Evolutionary conservation across 2,113 vertebrate species (phyloP), one percentile per base, ranked within the genome.

Genomic region (Agapornis roseicollis): DNA sequence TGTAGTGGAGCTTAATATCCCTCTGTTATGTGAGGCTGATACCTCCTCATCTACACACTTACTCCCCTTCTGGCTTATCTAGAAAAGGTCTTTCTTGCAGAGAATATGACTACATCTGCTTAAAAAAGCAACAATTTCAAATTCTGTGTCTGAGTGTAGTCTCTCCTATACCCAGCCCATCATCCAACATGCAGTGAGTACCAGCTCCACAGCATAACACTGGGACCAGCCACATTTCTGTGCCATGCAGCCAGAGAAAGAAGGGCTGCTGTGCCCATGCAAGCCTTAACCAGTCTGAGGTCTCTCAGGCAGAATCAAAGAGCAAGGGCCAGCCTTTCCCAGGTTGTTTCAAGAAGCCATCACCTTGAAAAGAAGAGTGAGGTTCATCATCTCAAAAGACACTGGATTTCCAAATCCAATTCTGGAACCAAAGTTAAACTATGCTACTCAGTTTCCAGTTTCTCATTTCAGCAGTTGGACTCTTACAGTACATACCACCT

Each of bases 141-240:
- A 66, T 28, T 65, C 35, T 25, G 27, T 3, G 7, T 22, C 63
- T 10, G 27, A 83, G 22, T 8, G 18, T 13, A 28, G 20, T 5
- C 18, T 52, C 42, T 44, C 52, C 50, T 37, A 79, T 41, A 29
- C 27, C 13, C 44, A 66, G 58, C n/a, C 44, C 35, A 68, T 17
- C 35, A 49, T 35, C 7, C 1, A 1, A 28, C 22, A 31, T 0
- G 13, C 29, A 47, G 37, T 0, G 2, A 50, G 24, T 15, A 58
- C 65, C 44, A 66, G 79, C 52, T 41, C 49, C 29, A 33, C 1
- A 2, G 52, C 22, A 35, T 6, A 73, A 42, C 10, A 31, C 53
- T 22, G 19, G 22, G 52, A 78, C 29, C 25, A 68, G 60, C n/a
- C 10, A 7, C 4, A 22, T 33, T 53, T 53, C 66, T 28, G 1